phyloP scores from a whole-genome alignment of 2,797 vertebrate species.

The Sternotherus odoratus region DNA sequence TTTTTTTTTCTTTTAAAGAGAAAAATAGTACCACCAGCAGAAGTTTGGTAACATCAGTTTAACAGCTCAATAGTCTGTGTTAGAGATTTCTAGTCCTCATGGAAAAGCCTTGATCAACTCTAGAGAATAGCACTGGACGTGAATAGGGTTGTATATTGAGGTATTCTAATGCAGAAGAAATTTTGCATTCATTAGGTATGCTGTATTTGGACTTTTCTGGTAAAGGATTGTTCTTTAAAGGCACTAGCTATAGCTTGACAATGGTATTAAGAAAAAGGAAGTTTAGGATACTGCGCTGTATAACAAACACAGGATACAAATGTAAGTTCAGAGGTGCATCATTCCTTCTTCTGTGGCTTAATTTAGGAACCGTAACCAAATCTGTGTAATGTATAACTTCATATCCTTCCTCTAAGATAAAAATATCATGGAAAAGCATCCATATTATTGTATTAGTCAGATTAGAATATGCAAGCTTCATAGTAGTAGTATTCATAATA shows the following conservation, averaged over 20 bases:
- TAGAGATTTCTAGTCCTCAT: neutral
- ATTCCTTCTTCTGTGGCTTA: conserved; percentile 37
- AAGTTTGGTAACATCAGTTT: neutral
- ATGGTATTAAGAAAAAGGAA: conserved; percentile 40
- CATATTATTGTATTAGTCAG: conserved; percentile 12
- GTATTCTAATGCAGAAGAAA: neutral
- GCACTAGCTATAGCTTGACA: conserved; percentile 30
- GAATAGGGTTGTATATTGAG: neutral
- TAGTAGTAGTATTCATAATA: neutral
- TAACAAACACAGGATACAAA: conserved; percentile 52
- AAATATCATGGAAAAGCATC: conserved; percentile 59
- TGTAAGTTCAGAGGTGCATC: conserved; percentile 42
- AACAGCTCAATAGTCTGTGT: neutral
- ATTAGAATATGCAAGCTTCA: neutral
- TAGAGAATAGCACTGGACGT: neutral
- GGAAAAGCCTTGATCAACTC: neutral
- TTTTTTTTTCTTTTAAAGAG: neutral
- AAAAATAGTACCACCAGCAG: neutral
- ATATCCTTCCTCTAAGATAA: conserved; percentile 65
- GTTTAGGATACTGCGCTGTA: conserved; percentile 52
- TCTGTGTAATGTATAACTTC: conserved; percentile 53
- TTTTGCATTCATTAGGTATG: neutral
- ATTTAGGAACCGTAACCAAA: conserved; percentile 36
- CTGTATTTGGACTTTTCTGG: conserved; percentile 2
- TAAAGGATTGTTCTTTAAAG: conserved; percentile 47